phyloP scores from a whole-genome alignment of 2,888 invertebrate genomes.

The Athripsodes cinereus region DNA sequence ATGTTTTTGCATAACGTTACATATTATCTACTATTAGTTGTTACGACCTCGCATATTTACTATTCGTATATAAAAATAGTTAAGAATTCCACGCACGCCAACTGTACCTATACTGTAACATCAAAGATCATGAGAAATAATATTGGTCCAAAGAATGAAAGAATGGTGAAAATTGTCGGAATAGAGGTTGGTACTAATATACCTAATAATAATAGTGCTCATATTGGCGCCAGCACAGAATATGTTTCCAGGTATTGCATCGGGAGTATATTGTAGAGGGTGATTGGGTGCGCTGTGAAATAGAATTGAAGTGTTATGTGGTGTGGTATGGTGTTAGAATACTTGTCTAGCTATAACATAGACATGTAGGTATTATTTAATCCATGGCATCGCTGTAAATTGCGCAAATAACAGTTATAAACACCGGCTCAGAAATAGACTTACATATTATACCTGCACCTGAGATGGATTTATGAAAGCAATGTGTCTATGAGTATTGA shows the following conservation, averaged over 20 bases:
- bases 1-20: not conserved
- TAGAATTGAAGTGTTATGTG: too few species aligned
- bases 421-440: not conserved
- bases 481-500: too few species aligned
- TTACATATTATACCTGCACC: not conserved
- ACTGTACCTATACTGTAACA: not conserved
- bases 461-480: not conserved
- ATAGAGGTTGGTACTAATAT: not conserved
- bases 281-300: too few species aligned
- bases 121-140: not conserved
- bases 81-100: not conserved
- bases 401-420: slow-evolving; percentile 1
- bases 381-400: not conserved
- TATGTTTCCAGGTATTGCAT: too few species aligned
- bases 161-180: not conserved
- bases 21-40: not conserved
- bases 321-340: too few species aligned
- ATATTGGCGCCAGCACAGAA: not conserved
- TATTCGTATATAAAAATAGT: slow-evolving; percentile 2
- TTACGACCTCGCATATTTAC: not conserved
- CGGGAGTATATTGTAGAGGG: too few species aligned
- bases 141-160: not conserved
- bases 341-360: too few species aligned
- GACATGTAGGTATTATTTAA: not conserved
- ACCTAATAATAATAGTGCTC: not conserved